Conservation (phyloP, 2,113 vertebrate genomes). For the Petrocephalus microphthalmus region DNA sequence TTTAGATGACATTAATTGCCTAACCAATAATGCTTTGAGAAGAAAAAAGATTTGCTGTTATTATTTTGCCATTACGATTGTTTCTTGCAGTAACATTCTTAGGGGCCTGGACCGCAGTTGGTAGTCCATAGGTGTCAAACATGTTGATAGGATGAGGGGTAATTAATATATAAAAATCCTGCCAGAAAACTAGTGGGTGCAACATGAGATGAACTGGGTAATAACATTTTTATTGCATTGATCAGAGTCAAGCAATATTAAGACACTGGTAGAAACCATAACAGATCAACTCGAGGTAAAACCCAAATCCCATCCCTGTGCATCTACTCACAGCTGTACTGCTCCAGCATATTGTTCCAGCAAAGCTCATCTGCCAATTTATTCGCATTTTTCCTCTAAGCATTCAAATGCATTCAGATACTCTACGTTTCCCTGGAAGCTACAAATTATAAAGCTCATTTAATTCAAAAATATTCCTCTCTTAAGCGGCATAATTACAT, state of each 20-base stretch:
- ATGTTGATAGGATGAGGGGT: too few relatives aligned
- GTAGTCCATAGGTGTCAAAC: too few relatives aligned
- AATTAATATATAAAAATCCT: background rate
- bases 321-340: background rate
- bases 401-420: background rate
- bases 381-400: background rate
- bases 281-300: background rate
- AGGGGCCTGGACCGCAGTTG: too few relatives aligned
- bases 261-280: background rate
- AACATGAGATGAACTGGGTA: background rate
- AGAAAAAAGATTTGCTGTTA: too few relatives aligned
- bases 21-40: too few relatives aligned
- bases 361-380: background rate
- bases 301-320: background rate
- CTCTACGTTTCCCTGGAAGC: background rate
- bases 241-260: background rate
- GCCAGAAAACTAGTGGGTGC: background rate
- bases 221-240: background rate
- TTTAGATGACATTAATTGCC: too few relatives aligned
- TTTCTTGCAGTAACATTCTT: too few relatives aligned
- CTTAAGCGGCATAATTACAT: background rate
- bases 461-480: background rate
- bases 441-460: background rate
- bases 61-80: too few relatives aligned
- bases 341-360: background rate